Evolutionary conservation across 2,797 vertebrate genomes (phyloP), one percentile per base, ranked within the genome.

Genomic region (Tragelaphus eurycerus): DNA sequence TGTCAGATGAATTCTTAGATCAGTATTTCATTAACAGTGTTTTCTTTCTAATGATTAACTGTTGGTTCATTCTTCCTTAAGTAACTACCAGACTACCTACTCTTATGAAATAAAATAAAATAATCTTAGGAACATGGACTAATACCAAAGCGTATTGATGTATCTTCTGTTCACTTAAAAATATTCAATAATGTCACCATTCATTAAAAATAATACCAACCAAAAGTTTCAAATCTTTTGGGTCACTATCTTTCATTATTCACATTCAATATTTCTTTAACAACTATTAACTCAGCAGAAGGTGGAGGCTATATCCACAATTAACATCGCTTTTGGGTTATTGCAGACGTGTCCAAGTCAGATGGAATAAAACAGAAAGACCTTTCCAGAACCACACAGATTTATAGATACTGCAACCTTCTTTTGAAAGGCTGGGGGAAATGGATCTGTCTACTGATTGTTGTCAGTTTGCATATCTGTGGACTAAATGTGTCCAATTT

Each of bases 141-240:
- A 90, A 67, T 88, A 67, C 6, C 67, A 76, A 89, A 96, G 21
- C n/a, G 57, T 57, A 82, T 34, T 93, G 83, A 95, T 81, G 93
- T 50, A 67, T 79, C 13, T 19, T 34, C 31, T 88, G 7, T 78
- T 93, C 12, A 50, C 25, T 67, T 97, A 91, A 78, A 92, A 86
- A 50, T 76, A 91, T 79, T 95, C 71, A 87, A 19, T 88, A 48
- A 82, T 93, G 62, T 82, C 64, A 86, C 38, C 4, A 43, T 81
- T 62, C 10, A 84, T 95, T 94, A 95, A 97, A 93, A 96, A 89
- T 78, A 96, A 92, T 60, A 95, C 50, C 19, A 50, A 67, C 34
- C n/a, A 31, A 60, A 85, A 29, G 34, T 96, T 96, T 95, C 21
- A 46, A 55, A 92, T 4, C 19, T 48, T 86, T 94, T 86, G n/a